Evolutionary conservation across 2,888 invertebrate genomes (phyloP), one percentile per base, ranked within the genome.

Genomic region (Quadriops clusia): DNA sequence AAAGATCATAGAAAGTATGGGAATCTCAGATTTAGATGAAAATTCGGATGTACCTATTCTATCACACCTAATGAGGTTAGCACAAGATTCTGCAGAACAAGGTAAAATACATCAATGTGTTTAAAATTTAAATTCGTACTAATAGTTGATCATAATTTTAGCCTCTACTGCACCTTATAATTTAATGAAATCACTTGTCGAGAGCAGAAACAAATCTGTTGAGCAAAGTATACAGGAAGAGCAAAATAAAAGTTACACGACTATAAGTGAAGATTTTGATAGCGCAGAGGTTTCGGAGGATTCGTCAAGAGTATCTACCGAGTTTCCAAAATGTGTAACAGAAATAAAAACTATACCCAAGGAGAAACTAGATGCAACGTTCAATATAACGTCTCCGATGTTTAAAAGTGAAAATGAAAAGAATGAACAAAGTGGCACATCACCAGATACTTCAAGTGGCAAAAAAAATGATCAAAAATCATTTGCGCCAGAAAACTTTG

Each of bases 1-100:
- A 26, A 55, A 55, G 37, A 34, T 58, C 17, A 43, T 50, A 11
- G 42, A 55, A 37, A 52, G 58, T 28, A 47, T 60, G 33, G 52
- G 51, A 17, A 42, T 58, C 18, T 39, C 45, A 16, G 37, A 40
- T 28, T 30, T 46, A 6, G 46, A 51, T 24, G 46, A 49, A 14
- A 38, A 38, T 16, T 37, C 44, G 5, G 41, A 40, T 30, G 44
- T 47, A 33, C 60, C 61, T 25, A 28, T 61, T 32, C 40, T 61
- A 22, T 41, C 53, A 24, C 55, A 58, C 36, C 33, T 60, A 34
- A 41, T 58, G 26, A 47, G 51, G 44, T 45, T 50, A 40, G 50
- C 53, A n/a, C n/a, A n/a, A n/a, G n/a, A n/a, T n/a, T n/a, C n/a
- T n/a, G n/a, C n/a, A n/a, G n/a, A n/a, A n/a, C n/a, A n/a, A n/a